Percentiles rank a stretch among this genome's conserved stretches.
These are phyloP conservation scores for Salvator merianae DNA, from an alignment of 2,113 vertebrate genomes.

Conservation along the genomic window DNA sequence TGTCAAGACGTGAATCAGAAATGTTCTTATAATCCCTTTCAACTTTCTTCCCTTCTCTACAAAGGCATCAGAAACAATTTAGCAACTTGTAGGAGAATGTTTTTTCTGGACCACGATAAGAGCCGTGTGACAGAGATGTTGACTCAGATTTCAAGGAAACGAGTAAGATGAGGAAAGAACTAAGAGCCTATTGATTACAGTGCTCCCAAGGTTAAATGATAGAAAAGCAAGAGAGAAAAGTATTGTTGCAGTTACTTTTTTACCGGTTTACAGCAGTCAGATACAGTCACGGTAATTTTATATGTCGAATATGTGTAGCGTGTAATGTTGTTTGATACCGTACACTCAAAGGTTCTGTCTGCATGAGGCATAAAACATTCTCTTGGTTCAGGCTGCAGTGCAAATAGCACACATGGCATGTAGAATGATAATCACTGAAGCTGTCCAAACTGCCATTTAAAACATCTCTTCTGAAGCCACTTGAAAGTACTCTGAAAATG, in stretches of 20 bases:
- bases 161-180: not conserved
- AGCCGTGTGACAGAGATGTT: not conserved
- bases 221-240: not conserved
- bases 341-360: too few species aligned
- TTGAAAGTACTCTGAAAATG: too few species aligned
- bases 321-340: too few species aligned
- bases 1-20: not conserved
- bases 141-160: not conserved
- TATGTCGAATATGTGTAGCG: not conserved
- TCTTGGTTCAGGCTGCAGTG: too few species aligned
- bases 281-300: not conserved
- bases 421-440: too few species aligned
- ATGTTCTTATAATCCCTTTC: not conserved
- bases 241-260: not conserved
- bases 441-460: too few species aligned
- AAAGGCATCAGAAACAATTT: not conserved
- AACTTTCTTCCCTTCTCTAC: not conserved
- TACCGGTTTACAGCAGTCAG: not conserved
- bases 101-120: not conserved
- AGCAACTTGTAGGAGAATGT: not conserved
- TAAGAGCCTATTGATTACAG: not conserved
- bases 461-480: too few species aligned
- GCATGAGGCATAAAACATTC: too few species aligned
- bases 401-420: too few species aligned
- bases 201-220: not conserved